Evolutionary conservation across 2,888 invertebrate genomes (phyloP), one percentile per base, ranked within the genome.

Genomic region (Cenopis cana): DNA sequence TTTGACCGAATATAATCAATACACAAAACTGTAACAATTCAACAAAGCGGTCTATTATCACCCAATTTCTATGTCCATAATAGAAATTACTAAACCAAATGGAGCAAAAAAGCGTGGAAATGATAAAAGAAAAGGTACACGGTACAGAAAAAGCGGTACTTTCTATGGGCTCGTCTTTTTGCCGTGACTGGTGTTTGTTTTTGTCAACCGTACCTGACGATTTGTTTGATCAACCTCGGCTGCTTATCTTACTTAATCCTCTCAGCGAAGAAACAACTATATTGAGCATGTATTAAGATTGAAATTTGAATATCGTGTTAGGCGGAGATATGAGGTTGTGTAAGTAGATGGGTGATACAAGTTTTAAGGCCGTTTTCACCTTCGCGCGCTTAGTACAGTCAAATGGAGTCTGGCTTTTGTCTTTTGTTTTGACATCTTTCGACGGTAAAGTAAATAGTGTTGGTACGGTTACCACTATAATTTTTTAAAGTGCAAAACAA

Each of bases 361-460:
- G 88, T 90, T 92, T 91, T 90, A 90, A 91, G 90, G 89, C 79
- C 87, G 82, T 91, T 92, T 88, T 92, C 91, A 90, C 93, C 92
- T 91, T 93, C 90, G 76, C 82, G 78, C 75, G 68, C n/a, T 72
- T 72, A 67, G 85, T 86, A 85, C 83, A 77, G 74, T 81, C 83
- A 80, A 73, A 77, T 77, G 76, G 81, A 74, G 62, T 77, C 80
- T 81, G 62, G 77, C 80, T 81, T 77, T 24, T 17, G 46, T 41
- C 41, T 59, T 59, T 65, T 70, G 54, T 69, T 65, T 64, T 65
- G 57, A 52, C 38, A 29, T 57, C 6, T 67, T 62, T 69, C 50
- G 50, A 56, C 49, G 46, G 18, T n/a, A 8, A 54, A 52, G 8
- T 17, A 4, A 29, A 4, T 29, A 5, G n/a, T n/a, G n/a, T n/a